These are phyloP conservation scores for Hirtodrosophila duncani DNA, from an alignment of 2,888 invertebrate species.

Conservation along the genomic window DNA sequence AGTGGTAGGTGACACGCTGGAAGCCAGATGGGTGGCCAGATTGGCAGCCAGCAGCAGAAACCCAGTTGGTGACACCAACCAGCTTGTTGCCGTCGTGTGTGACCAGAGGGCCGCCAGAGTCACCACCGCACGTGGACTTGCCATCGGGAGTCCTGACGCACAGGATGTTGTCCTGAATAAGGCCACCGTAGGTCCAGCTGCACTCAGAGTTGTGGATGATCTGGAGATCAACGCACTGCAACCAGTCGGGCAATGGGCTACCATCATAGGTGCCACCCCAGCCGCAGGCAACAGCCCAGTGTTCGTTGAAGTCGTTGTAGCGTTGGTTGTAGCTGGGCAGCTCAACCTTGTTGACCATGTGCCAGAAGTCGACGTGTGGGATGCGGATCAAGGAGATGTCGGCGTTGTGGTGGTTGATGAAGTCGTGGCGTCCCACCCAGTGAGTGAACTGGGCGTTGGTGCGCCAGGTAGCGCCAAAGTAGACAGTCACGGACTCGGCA, in stretches of 20 bases:
- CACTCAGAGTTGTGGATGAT: constrained; percentile 24
- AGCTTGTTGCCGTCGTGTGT: constrained; percentile 26
- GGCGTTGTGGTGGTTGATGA: constrained; percentile 24
- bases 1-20: constrained; percentile 26
- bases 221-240: constrained; percentile 26
- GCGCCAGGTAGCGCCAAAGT: constrained; percentile 24
- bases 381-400: constrained; percentile 26
- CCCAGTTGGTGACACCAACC: constrained; percentile 25
- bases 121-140: constrained; percentile 21
- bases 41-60: constrained; percentile 17
- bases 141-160: constrained; percentile 23
- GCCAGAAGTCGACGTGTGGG: constrained; percentile 24
- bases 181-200: constrained; percentile 23
- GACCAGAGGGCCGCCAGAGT: constrained; percentile 28
- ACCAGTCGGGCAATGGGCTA: constrained; percentile 23
- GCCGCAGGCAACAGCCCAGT: constrained; percentile 30
- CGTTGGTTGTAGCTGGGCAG: constrained; percentile 30
- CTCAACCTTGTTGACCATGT: constrained; percentile 27
- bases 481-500: constrained; percentile 14
- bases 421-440: constrained; percentile 15
- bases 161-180: constrained; percentile 21
- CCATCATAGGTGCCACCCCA: constrained; percentile 30
- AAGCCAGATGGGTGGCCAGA: constrained; percentile 22
- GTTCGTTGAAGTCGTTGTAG: constrained; percentile 32
- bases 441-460: constrained; percentile 26